phyloP scores from a whole-genome alignment of 2,888 invertebrate species.

The Odontothrips loti region DNA sequence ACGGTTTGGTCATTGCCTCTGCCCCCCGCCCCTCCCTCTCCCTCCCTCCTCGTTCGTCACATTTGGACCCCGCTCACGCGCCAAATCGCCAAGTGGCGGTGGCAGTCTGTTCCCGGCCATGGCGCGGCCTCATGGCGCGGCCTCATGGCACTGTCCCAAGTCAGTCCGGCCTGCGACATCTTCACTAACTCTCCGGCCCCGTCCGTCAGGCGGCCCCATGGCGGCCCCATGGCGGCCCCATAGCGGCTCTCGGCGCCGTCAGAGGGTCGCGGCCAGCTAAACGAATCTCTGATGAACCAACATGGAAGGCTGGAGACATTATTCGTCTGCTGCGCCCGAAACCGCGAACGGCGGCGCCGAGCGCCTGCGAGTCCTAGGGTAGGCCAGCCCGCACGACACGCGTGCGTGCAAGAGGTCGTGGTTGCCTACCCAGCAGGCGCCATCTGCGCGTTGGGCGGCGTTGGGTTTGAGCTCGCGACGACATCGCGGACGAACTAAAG shows the following conservation, averaged over 20 bases:
- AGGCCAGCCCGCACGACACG: too few relatives aligned
- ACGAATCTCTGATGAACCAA: too few relatives aligned
- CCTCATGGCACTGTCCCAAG: background rate
- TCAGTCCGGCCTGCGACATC: background rate
- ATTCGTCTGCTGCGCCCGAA: background rate
- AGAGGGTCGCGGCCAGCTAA: background rate
- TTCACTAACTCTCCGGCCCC: conserved; percentile 23
- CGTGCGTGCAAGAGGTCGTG: too few relatives aligned
- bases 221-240: background rate
- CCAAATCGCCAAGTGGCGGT: conserved; percentile 23
- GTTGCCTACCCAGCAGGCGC: too few relatives aligned
- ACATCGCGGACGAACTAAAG: too few relatives aligned
- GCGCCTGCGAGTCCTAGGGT: too few relatives aligned
- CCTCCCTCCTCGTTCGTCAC: background rate
- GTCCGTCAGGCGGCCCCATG: background rate
- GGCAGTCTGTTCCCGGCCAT: background rate
- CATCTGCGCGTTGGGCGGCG: too few relatives aligned
- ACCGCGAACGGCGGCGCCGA: background rate
- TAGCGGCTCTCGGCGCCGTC: too few relatives aligned
- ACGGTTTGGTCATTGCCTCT: conserved; percentile 10
- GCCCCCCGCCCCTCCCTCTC: background rate
- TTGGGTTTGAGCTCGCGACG: too few relatives aligned
- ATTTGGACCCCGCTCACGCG: conserved; percentile 23
- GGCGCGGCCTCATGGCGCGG: background rate
- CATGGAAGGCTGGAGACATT: background rate